Evolutionary conservation across 2,113 vertebrate species (phyloP), one percentile per base, ranked within the genome.

Genomic region (Oxyruncus cristatus): DNA sequence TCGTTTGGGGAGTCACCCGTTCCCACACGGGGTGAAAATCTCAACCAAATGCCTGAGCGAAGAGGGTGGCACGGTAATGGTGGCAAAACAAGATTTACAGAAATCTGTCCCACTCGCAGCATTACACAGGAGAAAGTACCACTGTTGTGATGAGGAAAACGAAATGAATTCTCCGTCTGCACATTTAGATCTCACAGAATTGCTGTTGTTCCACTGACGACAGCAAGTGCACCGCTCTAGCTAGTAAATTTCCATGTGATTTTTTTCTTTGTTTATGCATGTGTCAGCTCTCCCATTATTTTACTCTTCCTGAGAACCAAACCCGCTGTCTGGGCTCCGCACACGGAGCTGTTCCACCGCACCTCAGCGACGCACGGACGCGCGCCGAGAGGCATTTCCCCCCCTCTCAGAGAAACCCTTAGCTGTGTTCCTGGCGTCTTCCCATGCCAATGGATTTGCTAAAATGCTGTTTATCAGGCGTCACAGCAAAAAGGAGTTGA

Each of bases 291-390:
- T 1, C 28, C 9, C 23, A 8, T 39, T 62, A 24, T 41, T 79
- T 26, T 44, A 17, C 28, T 49, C 13, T 18, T 19, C 27, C 46
- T 35, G 33, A 91, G 82, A 67, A 2, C 12, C 17, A 46, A 41
- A 32, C 8, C 2, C 14, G 5, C 22, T 10, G 24, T 19, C 24
- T 2, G 8, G 28, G 27, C 20, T 53, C 3, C 1, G 20, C 21
- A 67, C 30, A 30, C 0, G 4, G 30, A 53, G 35, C 30, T 20
- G 22, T 37, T 53, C 14, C 59, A 7, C 30, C 6, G 5, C 32
- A 47, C 7, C 7, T 8, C n/a, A 24, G 27, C 26, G 6, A 14
- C 0, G 0, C 23, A 26, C 0, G 27, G 33, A 19, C 0, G 1
- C 3, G 3, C 1, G 5, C 13, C 13, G 3, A 17, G 3, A n/a